A percentile compares a stretch with the other conserved stretches of the same genome.
Evolutionary conservation across 2,113 vertebrate species (phyloP).

Genomic region (Aptenodytes patagonicus): DNA sequence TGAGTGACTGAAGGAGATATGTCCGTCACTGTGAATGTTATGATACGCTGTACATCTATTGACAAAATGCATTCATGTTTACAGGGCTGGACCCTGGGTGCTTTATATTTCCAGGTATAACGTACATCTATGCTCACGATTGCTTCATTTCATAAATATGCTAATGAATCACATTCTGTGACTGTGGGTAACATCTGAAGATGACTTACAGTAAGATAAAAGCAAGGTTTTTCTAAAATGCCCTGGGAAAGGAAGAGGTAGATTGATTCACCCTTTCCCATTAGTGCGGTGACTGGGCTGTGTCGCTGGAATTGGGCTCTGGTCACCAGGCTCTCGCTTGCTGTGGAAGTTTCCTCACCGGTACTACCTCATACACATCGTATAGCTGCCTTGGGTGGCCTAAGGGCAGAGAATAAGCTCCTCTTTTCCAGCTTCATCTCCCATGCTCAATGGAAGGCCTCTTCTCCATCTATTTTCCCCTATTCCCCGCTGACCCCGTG

Average conservation of each 20-base stretch:
- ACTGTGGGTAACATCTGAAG: not conserved
- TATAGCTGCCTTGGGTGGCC: not conserved
- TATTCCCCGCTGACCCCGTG: rapidly evolving
- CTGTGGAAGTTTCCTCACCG: not conserved
- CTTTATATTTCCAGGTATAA: not conserved
- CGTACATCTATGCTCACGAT: not conserved
- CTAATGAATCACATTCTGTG: not conserved
- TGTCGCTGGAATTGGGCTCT: not conserved
- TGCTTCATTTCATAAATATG: not conserved
- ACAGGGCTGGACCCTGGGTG: not conserved
- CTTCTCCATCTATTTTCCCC: not conserved
- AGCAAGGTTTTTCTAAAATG: not conserved
- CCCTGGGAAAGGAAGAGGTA: not conserved
- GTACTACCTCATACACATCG: not conserved
- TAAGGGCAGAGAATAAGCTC: not conserved
- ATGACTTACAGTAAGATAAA: not conserved
- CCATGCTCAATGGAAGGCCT: not conserved
- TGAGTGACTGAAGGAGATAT: not conserved
- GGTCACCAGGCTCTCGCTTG: not conserved
- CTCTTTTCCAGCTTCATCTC: not conserved
- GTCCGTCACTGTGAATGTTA: not conserved
- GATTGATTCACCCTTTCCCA: not conserved
- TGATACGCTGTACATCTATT: not conserved
- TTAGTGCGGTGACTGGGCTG: not conserved
- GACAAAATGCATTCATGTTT: not conserved